Conservation (phyloP, 2,888 invertebrate species). For the Pristionchus exspectatus region DNA sequence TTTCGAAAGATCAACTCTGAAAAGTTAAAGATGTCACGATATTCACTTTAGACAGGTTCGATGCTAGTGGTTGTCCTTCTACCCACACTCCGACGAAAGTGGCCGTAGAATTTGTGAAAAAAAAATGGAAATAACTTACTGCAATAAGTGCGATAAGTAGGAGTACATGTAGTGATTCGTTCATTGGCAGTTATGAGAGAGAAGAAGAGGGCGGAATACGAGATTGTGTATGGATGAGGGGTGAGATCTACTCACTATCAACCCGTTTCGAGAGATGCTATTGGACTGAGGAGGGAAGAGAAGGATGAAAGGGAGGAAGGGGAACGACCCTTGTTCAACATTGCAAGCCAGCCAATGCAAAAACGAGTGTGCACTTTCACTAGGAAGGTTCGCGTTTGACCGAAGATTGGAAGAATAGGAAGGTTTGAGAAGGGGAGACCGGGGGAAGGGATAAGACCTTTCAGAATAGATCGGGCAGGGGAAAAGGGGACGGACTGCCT, state of each 20-base stretch:
- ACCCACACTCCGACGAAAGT: too few relatives aligned
- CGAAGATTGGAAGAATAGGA: neutral
- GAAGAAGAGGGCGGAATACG: conserved; percentile 19
- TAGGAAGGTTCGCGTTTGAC: neutral
- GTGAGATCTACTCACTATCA: conserved; percentile 50
- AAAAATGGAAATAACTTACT: neutral
- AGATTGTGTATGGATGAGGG: neutral
- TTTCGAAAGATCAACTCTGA: too few relatives aligned
- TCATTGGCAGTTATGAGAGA: neutral
- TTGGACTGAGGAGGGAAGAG: conserved; percentile 34
- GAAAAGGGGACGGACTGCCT: too few relatives aligned
- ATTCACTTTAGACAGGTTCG: too few relatives aligned
- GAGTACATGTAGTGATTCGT: neutral
- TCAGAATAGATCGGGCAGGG: too few relatives aligned
- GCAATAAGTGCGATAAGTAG: neutral
- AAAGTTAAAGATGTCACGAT: too few relatives aligned
- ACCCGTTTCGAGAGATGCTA: conserved; percentile 21
- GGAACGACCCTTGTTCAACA: conserved; percentile 45
- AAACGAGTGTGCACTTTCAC: conserved; percentile 26
- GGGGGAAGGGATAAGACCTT: neutral
- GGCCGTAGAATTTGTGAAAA: too few relatives aligned
- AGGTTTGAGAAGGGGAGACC: neutral
- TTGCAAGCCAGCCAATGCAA: neutral
- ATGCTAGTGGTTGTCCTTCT: neutral
- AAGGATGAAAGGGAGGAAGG: neutral